Conservation (phyloP, 2,113 vertebrate species). For the Sitta europaea region DNA sequence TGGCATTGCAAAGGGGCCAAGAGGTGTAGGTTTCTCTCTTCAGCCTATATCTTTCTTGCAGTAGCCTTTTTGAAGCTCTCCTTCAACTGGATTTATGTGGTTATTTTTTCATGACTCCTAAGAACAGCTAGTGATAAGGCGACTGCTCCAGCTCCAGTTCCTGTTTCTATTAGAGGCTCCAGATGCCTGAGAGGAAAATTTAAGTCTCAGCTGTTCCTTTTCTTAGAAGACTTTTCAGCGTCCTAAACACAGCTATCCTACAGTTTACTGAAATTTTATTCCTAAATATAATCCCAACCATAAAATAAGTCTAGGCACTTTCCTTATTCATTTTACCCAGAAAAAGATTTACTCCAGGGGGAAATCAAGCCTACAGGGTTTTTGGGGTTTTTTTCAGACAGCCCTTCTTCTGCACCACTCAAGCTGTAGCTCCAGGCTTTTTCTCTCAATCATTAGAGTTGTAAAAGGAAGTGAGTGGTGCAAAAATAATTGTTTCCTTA, state of each 20-base stretch:
- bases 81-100: neutral
- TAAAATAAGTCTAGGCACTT: neutral
- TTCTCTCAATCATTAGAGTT: neutral
- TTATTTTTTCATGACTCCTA: neutral
- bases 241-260: neutral
- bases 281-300: neutral
- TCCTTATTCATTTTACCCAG: neutral
- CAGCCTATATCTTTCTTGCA: neutral
- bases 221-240: neutral
- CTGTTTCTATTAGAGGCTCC: neutral
- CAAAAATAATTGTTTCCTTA: conserved; percentile 41
- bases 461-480: conserved; percentile 1
- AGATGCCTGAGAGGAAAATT: neutral
- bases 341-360: neutral
- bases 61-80: neutral
- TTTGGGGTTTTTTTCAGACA: neutral
- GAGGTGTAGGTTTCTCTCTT: neutral
- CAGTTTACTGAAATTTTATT: neutral
- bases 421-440: neutral
- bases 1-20: neutral
- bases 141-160: neutral
- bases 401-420: neutral
- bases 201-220: neutral
- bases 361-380: neutral
- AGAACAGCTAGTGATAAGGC: neutral